Evolutionary conservation across 2,888 invertebrate species (phyloP).

Genomic region (Saturnia pavonia): DNA sequence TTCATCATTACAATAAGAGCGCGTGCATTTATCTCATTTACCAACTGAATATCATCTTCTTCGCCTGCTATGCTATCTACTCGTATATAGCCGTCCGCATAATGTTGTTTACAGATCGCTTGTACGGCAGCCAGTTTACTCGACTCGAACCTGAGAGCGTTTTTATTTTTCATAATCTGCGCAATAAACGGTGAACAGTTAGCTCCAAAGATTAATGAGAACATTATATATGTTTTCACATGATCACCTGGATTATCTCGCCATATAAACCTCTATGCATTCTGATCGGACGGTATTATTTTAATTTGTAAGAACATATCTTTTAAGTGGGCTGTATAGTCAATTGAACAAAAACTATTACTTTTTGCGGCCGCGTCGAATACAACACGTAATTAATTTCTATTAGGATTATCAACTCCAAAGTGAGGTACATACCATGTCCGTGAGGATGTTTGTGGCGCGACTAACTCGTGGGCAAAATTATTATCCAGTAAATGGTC

Average conservation of each 20-base stretch:
- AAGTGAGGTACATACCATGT: conserved; percentile 16
- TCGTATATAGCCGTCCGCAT: conserved; percentile 33
- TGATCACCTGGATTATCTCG: background rate
- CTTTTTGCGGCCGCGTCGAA: background rate
- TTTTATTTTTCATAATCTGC: background rate
- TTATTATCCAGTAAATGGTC: background rate
- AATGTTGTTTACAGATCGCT: background rate
- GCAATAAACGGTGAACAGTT: conserved; percentile 18
- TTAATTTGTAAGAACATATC: background rate
- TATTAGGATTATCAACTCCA: conserved; percentile 2
- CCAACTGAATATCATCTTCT: conserved; percentile 24
- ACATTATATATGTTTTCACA: conserved; percentile 5
- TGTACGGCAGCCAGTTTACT: background rate
- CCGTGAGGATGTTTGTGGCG: background rate
- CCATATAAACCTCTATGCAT: background rate
- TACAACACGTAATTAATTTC: background rate
- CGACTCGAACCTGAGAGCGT: background rate
- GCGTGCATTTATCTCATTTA: background rate
- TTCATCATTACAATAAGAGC: background rate
- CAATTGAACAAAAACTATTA: background rate
- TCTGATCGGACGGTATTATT: background rate
- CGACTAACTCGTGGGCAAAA: background rate
- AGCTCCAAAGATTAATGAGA: conserved; percentile 15
- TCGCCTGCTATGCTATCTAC: conserved; percentile 31
- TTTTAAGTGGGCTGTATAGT: background rate